Conservation (phyloP, 1,140 invertebrate genomes). For the Armadillidium nasatum region DNA sequence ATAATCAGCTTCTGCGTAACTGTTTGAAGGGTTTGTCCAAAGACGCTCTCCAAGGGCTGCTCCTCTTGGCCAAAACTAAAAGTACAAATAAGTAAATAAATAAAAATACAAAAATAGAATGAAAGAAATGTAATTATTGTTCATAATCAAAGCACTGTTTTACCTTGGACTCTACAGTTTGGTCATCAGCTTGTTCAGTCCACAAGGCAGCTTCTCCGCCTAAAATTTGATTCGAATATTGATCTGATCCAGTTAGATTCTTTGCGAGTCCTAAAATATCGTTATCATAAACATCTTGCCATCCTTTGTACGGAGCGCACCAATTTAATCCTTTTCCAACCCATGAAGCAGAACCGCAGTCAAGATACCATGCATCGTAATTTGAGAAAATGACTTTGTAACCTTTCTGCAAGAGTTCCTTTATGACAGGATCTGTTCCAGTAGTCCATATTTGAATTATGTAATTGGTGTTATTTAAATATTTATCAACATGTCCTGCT, state of each 20-base stretch:
- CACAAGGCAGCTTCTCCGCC: conserved; percentile 73
- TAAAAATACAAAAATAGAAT: neutral
- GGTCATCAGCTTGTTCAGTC: conserved; percentile 65
- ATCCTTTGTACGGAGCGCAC: conserved; percentile 81
- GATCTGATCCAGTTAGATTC: neutral
- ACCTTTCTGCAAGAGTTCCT: conserved; percentile 62
- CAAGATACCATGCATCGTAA: conserved; percentile 75
- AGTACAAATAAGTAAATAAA: neutral
- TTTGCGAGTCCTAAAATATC: conserved; percentile 58
- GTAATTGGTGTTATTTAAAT: conserved; percentile 32
- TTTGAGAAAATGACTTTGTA: conserved; percentile 74
- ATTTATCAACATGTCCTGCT: conserved; percentile 21
- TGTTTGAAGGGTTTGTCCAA: conserved; percentile 62
- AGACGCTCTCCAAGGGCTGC: conserved; percentile 68
- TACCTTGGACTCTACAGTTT: conserved; percentile 34
- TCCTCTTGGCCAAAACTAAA: conserved; percentile 35
- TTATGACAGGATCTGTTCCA: conserved; percentile 58
- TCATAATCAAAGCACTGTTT: neutral
- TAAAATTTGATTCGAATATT: conserved; percentile 51
- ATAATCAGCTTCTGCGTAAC: conserved; percentile 58
- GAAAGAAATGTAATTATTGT: too few species aligned
- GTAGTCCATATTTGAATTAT: conserved; percentile 45
- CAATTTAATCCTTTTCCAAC: conserved; percentile 53
- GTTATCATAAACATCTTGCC: conserved; percentile 79
- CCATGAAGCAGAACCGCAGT: conserved; percentile 78